Evolutionary conservation across 2,888 invertebrate species (phyloP), one percentile per base, ranked within the genome.

Genomic region (Lasioglossum lativentre): DNA sequence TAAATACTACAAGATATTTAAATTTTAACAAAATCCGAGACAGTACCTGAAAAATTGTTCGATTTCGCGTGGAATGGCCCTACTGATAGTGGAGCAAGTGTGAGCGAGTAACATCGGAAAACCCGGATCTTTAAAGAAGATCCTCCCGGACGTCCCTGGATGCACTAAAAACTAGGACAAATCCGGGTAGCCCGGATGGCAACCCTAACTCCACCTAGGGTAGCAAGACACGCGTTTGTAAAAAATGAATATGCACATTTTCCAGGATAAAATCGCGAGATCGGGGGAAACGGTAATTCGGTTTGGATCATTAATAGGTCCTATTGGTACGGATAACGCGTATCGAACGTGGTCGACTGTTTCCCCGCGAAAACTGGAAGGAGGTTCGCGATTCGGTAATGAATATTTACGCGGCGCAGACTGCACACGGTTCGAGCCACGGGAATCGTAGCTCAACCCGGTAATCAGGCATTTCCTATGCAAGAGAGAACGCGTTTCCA

Each of bases 401-500:
- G 78, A 73, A 81, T 73, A 84, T 84, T 86, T 77, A 82, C 52
- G 38, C 47, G 72, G 38, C 19, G 63, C 59, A 16, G 68, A 27
- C 59, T 30, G 59, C 34, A 19, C 47, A 19, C 19, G 63, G n/a
- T 47, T 47, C 47, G 6, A 6, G 47, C 19, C 19, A 47, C 47
- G 47, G 47, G 47, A 47, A 47, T 82, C 76, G 80, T 81, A 45
- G 73, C 79, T 72, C 56, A 27, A 6, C 30, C 12, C 68, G 68
- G 40, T 82, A 86, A 87, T 85, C 73, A 70, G 66, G 30, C 59
- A 56, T 85, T 87, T 75, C 75, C 45, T 63, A 80, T 85, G 82
- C 85, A 47, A 82, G 70, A 34, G 63, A 34, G 73, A 42, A 27
- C 52, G 23, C 38, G 34, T 81, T 68, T 78, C 75, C 38, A n/a